These are phyloP conservation scores for Madoqua kirkii DNA, from an alignment of 2,113 vertebrate species.

Conservation along the genomic window DNA sequence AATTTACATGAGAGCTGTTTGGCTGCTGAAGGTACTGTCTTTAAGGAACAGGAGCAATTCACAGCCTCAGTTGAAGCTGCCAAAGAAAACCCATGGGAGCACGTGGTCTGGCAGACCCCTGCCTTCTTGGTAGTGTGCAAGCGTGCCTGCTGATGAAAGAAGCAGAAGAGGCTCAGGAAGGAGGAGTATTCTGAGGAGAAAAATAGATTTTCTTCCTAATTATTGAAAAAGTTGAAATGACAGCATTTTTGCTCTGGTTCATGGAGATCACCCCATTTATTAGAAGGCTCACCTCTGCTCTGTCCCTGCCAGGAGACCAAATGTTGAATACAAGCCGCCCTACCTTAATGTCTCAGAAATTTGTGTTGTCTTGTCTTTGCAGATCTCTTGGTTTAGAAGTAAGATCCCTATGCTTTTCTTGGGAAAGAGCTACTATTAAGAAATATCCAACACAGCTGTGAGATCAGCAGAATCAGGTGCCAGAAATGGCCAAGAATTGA, in stretches of 20 bases:
- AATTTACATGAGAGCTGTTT: background rate
- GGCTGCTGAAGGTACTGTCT: background rate
- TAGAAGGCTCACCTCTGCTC: background rate
- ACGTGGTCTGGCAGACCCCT: background rate
- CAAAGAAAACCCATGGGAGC: background rate
- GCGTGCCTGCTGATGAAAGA: background rate
- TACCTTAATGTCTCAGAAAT: background rate
- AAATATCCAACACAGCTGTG: background rate
- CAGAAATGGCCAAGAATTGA: background rate
- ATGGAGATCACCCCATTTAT: background rate
- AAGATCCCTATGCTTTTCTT: background rate
- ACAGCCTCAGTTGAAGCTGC: background rate
- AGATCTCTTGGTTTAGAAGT: constrained; percentile 11
- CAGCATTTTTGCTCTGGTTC: background rate
- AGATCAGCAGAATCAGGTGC: background rate
- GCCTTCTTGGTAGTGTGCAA: background rate
- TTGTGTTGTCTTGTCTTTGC: background rate
- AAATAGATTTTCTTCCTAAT: background rate
- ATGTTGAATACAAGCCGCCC: background rate
- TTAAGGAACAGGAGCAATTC: background rate
- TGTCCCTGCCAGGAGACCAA: background rate
- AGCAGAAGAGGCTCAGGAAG: background rate
- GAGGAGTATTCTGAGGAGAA: background rate
- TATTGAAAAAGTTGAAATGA: background rate
- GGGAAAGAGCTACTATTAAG: background rate